A percentile compares a stretch with the other conserved stretches of the same genome.
These are phyloP conservation scores for Ptiloglossa arizonensis DNA, from an alignment of 1,140 invertebrate species.

Conservation along the genomic window DNA sequence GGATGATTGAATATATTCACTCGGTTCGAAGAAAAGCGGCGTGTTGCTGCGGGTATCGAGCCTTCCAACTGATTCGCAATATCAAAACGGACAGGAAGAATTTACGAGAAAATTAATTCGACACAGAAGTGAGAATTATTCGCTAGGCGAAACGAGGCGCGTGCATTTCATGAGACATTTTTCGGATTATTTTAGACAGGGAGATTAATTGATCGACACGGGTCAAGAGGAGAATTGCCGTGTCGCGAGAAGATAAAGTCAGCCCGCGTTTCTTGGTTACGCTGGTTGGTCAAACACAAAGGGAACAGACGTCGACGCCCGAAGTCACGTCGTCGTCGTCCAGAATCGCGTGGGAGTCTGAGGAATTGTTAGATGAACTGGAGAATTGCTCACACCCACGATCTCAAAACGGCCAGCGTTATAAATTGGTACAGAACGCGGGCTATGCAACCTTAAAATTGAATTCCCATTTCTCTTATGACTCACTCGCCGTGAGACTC, in stretches of 20 bases:
- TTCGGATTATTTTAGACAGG: conserved; percentile 41
- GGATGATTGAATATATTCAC: too few relatives aligned
- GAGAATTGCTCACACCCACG: conserved; percentile 69
- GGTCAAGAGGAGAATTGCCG: conserved; percentile 47
- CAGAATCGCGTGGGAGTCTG: conserved; percentile 62
- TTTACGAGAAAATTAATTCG: conserved; percentile 8
- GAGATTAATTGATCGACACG: conserved; percentile 61
- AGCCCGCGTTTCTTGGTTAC: conserved; percentile 61
- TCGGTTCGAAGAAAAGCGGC: background rate
- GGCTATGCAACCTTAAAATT: conserved; percentile 35
- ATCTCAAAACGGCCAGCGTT: conserved; percentile 52
- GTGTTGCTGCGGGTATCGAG: too few relatives aligned
- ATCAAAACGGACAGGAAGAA: conserved; percentile 1
- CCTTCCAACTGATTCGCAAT: background rate
- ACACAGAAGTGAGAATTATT: background rate
- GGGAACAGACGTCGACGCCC: conserved; percentile 61
- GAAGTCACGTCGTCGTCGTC: conserved; percentile 55
- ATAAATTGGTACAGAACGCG: conserved; percentile 47
- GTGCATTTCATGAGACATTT: conserved; percentile 34
- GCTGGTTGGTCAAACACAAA: conserved; percentile 65
- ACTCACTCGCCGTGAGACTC: conserved; percentile 9
- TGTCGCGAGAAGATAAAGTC: conserved; percentile 60
- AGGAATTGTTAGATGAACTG: conserved; percentile 69
- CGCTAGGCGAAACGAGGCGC: background rate
- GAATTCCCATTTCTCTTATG: conserved; percentile 49